These are phyloP conservation scores for Drosophila subpulchrella DNA, from an alignment of 1,140 invertebrate species.

Conservation along the genomic window DNA sequence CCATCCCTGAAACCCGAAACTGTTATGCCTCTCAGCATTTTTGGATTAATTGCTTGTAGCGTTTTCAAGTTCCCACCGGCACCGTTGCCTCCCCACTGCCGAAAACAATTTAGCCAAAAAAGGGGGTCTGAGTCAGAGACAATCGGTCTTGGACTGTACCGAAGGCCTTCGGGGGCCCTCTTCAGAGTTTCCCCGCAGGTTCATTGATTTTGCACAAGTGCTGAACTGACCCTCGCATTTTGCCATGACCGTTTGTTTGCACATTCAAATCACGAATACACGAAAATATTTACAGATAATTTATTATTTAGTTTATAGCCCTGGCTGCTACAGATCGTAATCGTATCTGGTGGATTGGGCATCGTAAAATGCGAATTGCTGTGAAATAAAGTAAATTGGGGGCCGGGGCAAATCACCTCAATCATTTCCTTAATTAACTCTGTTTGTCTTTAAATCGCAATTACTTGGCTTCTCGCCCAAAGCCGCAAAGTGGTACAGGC, in stretches of 20 bases:
- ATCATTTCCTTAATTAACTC: constrained; percentile 30
- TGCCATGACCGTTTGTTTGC: constrained; percentile 7
- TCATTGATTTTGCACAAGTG: constrained; percentile 16
- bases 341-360: not conserved
- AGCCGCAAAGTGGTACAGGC: too few relatives aligned
- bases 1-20: constrained; percentile 25
- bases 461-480: constrained; percentile 5
- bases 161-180: not conserved
- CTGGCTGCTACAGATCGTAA: constrained; percentile 1
- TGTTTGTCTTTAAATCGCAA: constrained; percentile 17
- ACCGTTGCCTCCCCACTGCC: constrained; percentile 3
- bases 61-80: constrained; percentile 14
- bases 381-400: not conserved
- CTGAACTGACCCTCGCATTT: constrained; percentile 6
- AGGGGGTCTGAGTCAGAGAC: constrained; percentile 19
- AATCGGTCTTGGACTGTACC: constrained; percentile 1
- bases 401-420: not conserved
- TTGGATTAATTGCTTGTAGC: constrained; percentile 46
- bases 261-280: constrained; percentile 17
- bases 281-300: constrained; percentile 26
- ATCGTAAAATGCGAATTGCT: not conserved
- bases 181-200: constrained; percentile 8
- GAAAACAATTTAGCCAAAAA: constrained; percentile 13
- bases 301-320: constrained; percentile 8
- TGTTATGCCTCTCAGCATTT: constrained; percentile 38